Percentiles rank a stretch among this genome's conserved stretches.
Conservation (phyloP, 2,113 vertebrate genomes). For the Cebidichthys violaceus region DNA sequence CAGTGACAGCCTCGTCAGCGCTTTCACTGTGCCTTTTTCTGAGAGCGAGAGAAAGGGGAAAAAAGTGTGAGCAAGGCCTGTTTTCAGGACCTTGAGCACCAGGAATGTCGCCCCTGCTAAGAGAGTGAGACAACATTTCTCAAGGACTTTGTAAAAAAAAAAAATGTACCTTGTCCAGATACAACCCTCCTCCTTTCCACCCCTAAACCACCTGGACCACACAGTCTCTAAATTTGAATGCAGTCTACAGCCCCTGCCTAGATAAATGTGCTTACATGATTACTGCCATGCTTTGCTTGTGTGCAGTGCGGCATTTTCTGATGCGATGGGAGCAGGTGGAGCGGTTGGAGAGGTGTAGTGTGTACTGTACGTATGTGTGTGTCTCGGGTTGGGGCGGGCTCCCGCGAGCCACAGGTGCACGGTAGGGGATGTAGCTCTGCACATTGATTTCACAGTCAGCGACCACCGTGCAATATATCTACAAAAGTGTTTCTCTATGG, state of each 20-base stretch:
- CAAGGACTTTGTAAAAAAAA: constrained; percentile 72
- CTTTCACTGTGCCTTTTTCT: constrained; percentile 61
- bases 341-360: background rate
- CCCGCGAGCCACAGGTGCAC: constrained; percentile 67
- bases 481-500: constrained; percentile 66
- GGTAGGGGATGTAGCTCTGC: constrained; percentile 44
- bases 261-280: constrained; percentile 43
- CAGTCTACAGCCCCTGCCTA: constrained; percentile 22
- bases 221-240: constrained; percentile 52
- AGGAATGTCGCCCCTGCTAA: constrained; percentile 53
- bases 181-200: background rate
- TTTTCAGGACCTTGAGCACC: constrained; percentile 76
- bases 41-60: constrained; percentile 4
- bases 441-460: constrained; percentile 77
- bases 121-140: constrained; percentile 64
- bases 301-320: constrained; percentile 19
- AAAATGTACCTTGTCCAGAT: constrained; percentile 64
- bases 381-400: constrained; percentile 13
- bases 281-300: constrained; percentile 12
- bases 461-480: constrained; percentile 64
- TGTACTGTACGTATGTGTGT: constrained; percentile 23
- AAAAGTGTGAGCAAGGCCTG: constrained; percentile 37
- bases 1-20: constrained; percentile 61
- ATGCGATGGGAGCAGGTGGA: constrained; percentile 45
- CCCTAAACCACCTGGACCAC: constrained; percentile 59